Base-by-base conservation (phyloP, 1,140 invertebrate genomes). In the Drosophila bipectinata region DNA sequence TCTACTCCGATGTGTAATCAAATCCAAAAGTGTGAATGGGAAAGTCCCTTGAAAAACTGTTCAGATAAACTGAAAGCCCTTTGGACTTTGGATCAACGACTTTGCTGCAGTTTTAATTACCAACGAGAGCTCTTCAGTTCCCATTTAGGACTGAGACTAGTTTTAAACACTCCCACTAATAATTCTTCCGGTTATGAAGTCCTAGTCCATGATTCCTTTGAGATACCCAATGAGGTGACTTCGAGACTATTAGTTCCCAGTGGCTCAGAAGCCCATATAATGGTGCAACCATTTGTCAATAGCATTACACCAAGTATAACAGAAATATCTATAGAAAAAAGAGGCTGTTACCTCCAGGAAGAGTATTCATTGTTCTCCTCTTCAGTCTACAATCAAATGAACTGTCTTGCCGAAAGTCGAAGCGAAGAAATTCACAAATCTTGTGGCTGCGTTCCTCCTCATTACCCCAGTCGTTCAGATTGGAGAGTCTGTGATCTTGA, bases 51-150 rank as follows among this genome's bases (percentile, higher is more conserved):
- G 0, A 90, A 91, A 14, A 73, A 91, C 6, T 96, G 95, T 58
- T 78, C 92, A 0, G 74, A 84, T 10, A 57, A 95, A 1, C 94
- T 96, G 63, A 75, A 92, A 18, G 79, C 91, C 37, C 91, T 93
- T 2, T 92, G 93, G 60, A 93, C 93, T 0, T 68, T 93, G 1
- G 84, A 94, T 37, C 64, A 76, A n/a, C 93, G 93, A 12, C 66
- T 93, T 4, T 95, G 95, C 53, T 95, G 95, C 73, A 92, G 93
- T 9, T 95, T 95, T 61, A 95, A 94, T 75, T 94, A 94, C 45
- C 92, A 90, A 2, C 32, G 55, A 6, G 21, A 47, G 7, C 28
- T 61, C 4, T 92, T 73, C 85, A 24, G 79, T 80, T 26, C 89
- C 73, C 21, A 92, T 0, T 94, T 94, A 0, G 94, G 94, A 0